Evolutionary conservation across 2,113 vertebrate species (phyloP).

Genomic region (Hippocampus mohnikei): DNA sequence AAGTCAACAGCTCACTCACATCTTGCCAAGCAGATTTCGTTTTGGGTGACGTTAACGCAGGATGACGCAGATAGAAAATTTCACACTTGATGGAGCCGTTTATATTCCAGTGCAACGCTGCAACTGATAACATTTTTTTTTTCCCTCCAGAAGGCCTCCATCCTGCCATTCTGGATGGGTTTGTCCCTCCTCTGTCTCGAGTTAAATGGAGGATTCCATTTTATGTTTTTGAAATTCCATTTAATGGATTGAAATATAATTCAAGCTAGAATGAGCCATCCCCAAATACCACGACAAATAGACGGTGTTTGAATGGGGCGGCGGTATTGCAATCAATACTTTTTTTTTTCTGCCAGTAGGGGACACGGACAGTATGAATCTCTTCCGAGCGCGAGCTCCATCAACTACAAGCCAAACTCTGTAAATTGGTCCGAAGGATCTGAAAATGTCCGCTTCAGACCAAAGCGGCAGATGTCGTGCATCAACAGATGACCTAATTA

Average conservation of each 20-base stretch:
- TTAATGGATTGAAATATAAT: not conserved
- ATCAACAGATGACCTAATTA: no score
- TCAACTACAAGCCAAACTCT: not conserved
- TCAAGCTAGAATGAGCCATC: not conserved
- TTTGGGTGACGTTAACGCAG: constrained; percentile 41
- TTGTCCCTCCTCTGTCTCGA: constrained; percentile 29
- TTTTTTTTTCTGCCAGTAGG: not conserved
- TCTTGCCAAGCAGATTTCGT: constrained; percentile 45
- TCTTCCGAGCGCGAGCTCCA: not conserved
- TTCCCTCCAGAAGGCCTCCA: constrained; percentile 9
- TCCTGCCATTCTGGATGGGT: constrained; percentile 23
- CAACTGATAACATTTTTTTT: constrained; percentile 17
- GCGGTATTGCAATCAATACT: not conserved
- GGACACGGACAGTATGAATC: not conserved
- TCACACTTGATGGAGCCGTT: constrained; percentile 53
- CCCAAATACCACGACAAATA: not conserved
- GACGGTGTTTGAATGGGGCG: not conserved
- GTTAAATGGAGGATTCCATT: constrained; percentile 20
- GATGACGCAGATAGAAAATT: constrained; percentile 43
- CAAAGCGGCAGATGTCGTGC: no score
- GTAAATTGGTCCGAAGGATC: not conserved
- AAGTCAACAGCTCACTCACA: constrained; percentile 43
- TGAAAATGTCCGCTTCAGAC: no score
- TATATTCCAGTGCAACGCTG: constrained; percentile 32
- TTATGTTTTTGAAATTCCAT: no score